Conservation (phyloP, 2,888 invertebrate genomes). For the Apoderus coryli region DNA sequence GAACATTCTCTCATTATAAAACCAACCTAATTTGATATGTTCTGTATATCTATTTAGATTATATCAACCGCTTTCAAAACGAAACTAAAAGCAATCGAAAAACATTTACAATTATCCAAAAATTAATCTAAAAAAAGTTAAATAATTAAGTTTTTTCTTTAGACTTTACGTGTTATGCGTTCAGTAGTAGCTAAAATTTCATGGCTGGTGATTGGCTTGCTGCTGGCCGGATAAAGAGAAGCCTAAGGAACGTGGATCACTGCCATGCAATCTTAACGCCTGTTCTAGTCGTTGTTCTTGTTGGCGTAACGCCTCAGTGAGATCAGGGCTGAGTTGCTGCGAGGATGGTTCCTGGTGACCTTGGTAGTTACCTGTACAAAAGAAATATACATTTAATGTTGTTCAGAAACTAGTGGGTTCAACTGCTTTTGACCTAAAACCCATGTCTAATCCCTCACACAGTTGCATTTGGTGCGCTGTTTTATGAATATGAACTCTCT, state of each 20-base stretch:
- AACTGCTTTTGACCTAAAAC: too few relatives aligned
- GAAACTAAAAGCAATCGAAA: too few relatives aligned
- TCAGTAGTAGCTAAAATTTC: slow-evolving; percentile 74
- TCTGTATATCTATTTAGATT: too few relatives aligned
- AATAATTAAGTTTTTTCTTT: background rate
- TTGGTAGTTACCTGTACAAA: slow-evolving; percentile 26
- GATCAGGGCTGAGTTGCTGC: slow-evolving; percentile 49
- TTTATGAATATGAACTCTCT: too few relatives aligned
- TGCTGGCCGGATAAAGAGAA: slow-evolving; percentile 46
- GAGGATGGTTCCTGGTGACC: slow-evolving; percentile 28
- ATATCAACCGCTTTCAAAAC: too few relatives aligned
- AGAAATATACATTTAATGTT: too few relatives aligned
- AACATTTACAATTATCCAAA: too few relatives aligned
- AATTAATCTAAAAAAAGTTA: background rate
- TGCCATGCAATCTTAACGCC: slow-evolving; percentile 62
- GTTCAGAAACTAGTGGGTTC: too few relatives aligned
- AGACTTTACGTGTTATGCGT: slow-evolving; percentile 27
- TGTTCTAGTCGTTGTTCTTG: slow-evolving; percentile 68
- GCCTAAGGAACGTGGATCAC: slow-evolving; percentile 64
- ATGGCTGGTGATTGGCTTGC: slow-evolving; percentile 43
- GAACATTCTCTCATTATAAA: too few relatives aligned
- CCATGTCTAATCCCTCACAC: too few relatives aligned
- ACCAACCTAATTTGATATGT: too few relatives aligned
- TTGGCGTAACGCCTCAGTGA: slow-evolving; percentile 54
- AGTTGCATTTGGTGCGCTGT: too few relatives aligned